These are phyloP conservation scores for Apodemia duryi DNA, from an alignment of 2,888 invertebrate species.

Conservation along the genomic window DNA sequence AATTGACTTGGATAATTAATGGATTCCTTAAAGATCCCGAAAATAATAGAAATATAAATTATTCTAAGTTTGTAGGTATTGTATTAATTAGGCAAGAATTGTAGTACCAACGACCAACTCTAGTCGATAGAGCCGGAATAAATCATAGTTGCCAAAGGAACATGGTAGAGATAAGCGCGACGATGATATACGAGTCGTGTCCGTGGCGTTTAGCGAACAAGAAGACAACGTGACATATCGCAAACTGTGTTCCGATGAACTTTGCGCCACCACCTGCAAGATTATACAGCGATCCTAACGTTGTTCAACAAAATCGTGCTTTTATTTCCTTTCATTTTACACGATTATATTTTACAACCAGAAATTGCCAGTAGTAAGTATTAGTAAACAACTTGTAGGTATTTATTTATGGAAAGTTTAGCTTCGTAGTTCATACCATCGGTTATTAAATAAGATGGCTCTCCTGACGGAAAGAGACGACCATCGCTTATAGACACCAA, in stretches of 20 bases:
- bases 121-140: constrained; percentile 58
- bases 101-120: constrained; percentile 27
- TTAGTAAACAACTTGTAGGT: too few relatives aligned
- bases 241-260: constrained; percentile 42
- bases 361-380: neutral
- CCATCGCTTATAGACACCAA: too few relatives aligned
- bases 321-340: constrained; percentile 10
- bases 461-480: too few relatives aligned
- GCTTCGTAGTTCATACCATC: too few relatives aligned
- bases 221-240: constrained; percentile 43
- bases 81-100: constrained; percentile 18
- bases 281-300: constrained; percentile 20
- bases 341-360: constrained; percentile 2
- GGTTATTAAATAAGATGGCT: too few relatives aligned
- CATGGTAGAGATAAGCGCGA: constrained; percentile 59
- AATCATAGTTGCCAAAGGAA: constrained; percentile 60
- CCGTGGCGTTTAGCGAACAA: constrained; percentile 53
- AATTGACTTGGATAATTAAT: too few relatives aligned
- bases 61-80: neutral
- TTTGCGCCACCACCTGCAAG: constrained; percentile 29
- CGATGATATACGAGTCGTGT: constrained; percentile 52
- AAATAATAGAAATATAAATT: neutral
- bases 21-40: too few relatives aligned
- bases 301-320: constrained; percentile 11
- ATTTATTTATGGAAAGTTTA: too few relatives aligned